Evolutionary conservation across 2,113 vertebrate genomes (phyloP), one percentile per base, ranked within the genome.

Genomic region (Ovis aries): DNA sequence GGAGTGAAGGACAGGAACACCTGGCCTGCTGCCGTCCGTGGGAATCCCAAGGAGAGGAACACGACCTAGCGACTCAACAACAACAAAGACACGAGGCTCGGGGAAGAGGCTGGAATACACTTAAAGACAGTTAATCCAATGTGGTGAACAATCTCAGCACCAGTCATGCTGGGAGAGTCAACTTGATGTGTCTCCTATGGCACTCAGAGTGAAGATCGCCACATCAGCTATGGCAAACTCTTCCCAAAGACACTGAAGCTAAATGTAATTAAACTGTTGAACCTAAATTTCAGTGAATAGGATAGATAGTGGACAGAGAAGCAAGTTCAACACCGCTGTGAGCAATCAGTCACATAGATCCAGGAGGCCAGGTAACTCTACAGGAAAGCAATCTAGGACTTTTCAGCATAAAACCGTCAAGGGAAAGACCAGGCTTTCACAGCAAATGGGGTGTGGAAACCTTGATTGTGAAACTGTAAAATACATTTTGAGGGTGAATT

Each of bases 111-210:
- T 14, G 48, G 36, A 82, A 95, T 36, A 27, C 17, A 25, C 52
- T 17, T 57, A 31, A 71, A 80, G n/a, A 45, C 1, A 29, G 9
- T 16, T 25, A 53, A 10, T 21, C 19, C 33, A 7, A 2, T 19
- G 43, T 13, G 17, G 11, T 82, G 48, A n/a, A 23, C 10, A 13
- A 19, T 50, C 31, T 82, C 2, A 27, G 29, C 3, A 1, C 23
- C 0, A 0, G 0, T 40, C 29, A 5, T 17, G 2, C 4, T 33
- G 16, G 5, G 59, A 15, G 7, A 5, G 16, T 23, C 21, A 12
- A 52, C 40, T 2, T 33, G 11, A 17, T 13, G 1, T 12, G 1
- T 59, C n/a, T 85, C 11, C 17, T 16, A 3, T 5, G 21, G 5
- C 1, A 13, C 11, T 4, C 3, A 53, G 17, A 6, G n/a, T 12